These are phyloP conservation scores for Meghimatium bilineatum DNA, from an alignment of 2,888 invertebrate species.

Conservation along the genomic window DNA sequence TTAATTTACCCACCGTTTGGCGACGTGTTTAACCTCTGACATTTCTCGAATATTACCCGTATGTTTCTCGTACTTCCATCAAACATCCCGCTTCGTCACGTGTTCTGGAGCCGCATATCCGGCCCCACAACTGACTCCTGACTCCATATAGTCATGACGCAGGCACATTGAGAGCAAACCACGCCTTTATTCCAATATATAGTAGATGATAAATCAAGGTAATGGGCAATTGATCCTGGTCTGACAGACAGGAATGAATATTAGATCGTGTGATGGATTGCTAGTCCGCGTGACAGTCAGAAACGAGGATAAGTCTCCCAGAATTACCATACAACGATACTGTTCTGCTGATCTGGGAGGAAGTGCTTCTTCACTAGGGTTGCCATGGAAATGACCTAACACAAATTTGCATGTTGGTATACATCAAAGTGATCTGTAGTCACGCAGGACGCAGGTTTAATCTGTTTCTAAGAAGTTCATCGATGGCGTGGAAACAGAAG, in stretches of 20 bases:
- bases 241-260: slow-evolving; percentile 47
- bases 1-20: too few relatives aligned
- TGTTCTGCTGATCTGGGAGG: background rate
- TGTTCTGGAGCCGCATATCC: background rate
- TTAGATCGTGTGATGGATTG: slow-evolving; percentile 47
- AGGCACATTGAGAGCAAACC: background rate
- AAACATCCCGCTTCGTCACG: too few relatives aligned
- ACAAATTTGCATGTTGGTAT: slow-evolving; percentile 32
- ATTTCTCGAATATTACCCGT: too few relatives aligned
- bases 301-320: slow-evolving; percentile 25
- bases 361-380: background rate
- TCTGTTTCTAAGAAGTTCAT: background rate
- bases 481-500: background rate
- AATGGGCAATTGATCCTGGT: slow-evolving; percentile 43
- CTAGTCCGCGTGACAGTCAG: slow-evolving; percentile 28
- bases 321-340: slow-evolving; percentile 38
- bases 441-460: background rate
- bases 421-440: slow-evolving; percentile 46
- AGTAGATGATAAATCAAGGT: slow-evolving; percentile 46
- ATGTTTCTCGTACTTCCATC: too few relatives aligned
- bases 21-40: too few relatives aligned
- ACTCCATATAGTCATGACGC: background rate
- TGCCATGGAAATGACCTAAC: slow-evolving; percentile 32
- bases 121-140: background rate
- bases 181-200: slow-evolving; percentile 40